phyloP scores from a whole-genome alignment of 1,140 invertebrate genomes.

The Platyura marginata region DNA sequence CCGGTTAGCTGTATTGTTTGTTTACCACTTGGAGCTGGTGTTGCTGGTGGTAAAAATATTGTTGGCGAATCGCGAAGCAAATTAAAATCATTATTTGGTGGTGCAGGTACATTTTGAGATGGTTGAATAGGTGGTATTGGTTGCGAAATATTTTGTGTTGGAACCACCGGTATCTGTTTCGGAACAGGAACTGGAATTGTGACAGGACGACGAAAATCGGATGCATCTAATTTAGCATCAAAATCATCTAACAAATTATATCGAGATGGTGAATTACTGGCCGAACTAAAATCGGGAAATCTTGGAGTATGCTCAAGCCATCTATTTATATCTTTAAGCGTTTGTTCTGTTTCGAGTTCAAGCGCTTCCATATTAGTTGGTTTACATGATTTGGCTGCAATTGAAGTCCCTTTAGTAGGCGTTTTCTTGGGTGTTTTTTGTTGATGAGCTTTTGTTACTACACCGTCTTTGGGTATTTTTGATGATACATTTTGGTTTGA shows the following conservation, averaged over 20 bases:
- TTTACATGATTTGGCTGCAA: constrained; percentile 15
- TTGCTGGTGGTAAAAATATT: constrained; percentile 6
- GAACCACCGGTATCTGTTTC: neutral
- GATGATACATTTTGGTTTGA: constrained; percentile 10
- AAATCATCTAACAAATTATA: constrained; percentile 32
- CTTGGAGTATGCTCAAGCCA: constrained; percentile 70
- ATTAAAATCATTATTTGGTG: neutral
- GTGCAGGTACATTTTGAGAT: neutral
- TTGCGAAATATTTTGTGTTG: neutral
- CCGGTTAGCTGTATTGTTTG: constrained; percentile 14
- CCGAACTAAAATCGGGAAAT: constrained; percentile 49
- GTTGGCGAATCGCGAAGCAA: constrained; percentile 3
- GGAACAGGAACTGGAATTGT: constrained; percentile 6
- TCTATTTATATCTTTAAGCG: constrained; percentile 72
- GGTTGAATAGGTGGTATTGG: neutral
- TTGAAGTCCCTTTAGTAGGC: constrained; percentile 2
- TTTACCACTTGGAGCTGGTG: neutral
- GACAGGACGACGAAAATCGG: constrained; percentile 17
- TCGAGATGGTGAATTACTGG: constrained; percentile 47
- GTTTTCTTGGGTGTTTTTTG: constrained; percentile 17
- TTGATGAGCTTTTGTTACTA: constrained; percentile 1
- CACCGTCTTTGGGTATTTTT: neutral
- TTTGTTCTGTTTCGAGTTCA: constrained; percentile 59
- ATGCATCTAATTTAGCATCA: constrained; percentile 14
- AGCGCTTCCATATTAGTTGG: constrained; percentile 52